phyloP scores from a whole-genome alignment of 2,797 vertebrate species.

The Trachops cirrhosus region DNA sequence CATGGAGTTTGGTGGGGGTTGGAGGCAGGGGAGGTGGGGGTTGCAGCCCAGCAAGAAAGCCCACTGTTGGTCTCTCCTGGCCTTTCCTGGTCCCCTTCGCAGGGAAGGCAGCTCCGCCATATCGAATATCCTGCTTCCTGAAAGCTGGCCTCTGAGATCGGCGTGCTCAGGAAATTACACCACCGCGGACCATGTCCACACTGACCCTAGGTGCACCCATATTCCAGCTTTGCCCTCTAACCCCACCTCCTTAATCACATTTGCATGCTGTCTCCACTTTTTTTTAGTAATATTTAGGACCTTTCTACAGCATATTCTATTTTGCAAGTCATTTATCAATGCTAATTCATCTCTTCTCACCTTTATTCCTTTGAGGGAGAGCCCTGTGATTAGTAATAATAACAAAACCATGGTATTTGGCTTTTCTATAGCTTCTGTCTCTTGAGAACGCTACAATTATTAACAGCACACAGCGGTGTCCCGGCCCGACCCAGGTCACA shows the following conservation, averaged over 20 bases:
- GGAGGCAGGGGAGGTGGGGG: neutral
- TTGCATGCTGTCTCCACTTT: slow-evolving; percentile 66
- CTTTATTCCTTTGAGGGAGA: slow-evolving; percentile 48
- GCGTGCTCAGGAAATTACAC: slow-evolving; percentile 63
- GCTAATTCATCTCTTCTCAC: slow-evolving; percentile 63
- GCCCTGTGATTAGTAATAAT: slow-evolving; percentile 56
- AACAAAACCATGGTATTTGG: slow-evolving; percentile 51
- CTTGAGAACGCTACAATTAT: slow-evolving; percentile 45
- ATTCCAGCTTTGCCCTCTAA: slow-evolving; percentile 45
- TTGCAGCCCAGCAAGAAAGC: slow-evolving; percentile 33
- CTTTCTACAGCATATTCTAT: slow-evolving; percentile 42
- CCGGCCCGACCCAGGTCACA: slow-evolving; percentile 37
- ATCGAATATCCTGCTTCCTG: slow-evolving; percentile 58
- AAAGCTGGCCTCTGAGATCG: slow-evolving; percentile 20
- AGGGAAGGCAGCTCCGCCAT: neutral
- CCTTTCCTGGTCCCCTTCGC: neutral
- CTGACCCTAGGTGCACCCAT: slow-evolving; percentile 52
- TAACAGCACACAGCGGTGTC: slow-evolving; percentile 23
- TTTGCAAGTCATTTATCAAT: slow-evolving; percentile 68
- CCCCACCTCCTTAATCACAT: slow-evolving; percentile 69
- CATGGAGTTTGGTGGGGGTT: neutral
- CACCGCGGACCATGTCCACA: slow-evolving; percentile 30
- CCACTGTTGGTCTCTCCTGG: slow-evolving; percentile 40
- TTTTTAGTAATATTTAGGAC: slow-evolving; percentile 43
- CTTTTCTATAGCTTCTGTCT: slow-evolving; percentile 63